A percentile compares a stretch with the other conserved stretches of the same genome.
phyloP scores from a whole-genome alignment of 2,113 vertebrate genomes.

The Salminus brasiliensis region DNA sequence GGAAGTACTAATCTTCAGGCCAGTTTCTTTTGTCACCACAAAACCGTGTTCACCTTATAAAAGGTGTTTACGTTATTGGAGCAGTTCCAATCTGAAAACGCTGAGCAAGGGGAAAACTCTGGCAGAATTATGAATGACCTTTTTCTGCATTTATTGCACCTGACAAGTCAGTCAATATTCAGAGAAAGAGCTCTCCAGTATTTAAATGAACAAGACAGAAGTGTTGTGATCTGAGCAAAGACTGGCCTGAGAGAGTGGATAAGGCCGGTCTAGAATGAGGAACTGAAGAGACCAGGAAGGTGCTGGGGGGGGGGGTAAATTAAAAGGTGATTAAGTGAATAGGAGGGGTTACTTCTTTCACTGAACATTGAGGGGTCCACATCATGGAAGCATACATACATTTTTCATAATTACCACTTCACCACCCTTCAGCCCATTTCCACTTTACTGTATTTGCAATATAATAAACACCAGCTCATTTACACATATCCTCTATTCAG shows the following conservation, averaged over 20 bases:
- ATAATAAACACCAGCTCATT: too few species aligned
- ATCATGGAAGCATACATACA: too few species aligned
- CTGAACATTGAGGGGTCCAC: neutral
- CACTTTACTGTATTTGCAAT: too few species aligned
- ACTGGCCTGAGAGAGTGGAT: neutral
- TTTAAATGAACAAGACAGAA: constrained; percentile 34
- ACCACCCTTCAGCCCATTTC: too few species aligned
- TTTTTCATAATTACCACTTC: too few species aligned
- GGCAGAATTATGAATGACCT: constrained; percentile 17
- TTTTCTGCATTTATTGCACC: constrained; percentile 21
- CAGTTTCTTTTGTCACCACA: constrained; percentile 8
- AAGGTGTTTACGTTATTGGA: constrained; percentile 31
- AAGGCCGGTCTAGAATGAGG: neutral
- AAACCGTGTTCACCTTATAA: constrained; percentile 18
- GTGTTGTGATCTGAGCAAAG: neutral
- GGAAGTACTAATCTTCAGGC: constrained; percentile 24
- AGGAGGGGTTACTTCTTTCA: neutral
- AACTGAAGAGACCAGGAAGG: neutral
- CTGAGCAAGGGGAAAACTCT: neutral
- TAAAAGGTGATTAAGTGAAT: neutral
- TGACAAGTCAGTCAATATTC: constrained; percentile 34
- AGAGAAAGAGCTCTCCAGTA: constrained; percentile 22
- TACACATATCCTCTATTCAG: too few species aligned
- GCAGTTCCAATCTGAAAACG: constrained; percentile 15
- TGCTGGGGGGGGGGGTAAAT: neutral